Percentiles rank a stretch among this genome's conserved stretches.
Conservation (phyloP, 1,140 invertebrate species). For the Apis cerana region DNA sequence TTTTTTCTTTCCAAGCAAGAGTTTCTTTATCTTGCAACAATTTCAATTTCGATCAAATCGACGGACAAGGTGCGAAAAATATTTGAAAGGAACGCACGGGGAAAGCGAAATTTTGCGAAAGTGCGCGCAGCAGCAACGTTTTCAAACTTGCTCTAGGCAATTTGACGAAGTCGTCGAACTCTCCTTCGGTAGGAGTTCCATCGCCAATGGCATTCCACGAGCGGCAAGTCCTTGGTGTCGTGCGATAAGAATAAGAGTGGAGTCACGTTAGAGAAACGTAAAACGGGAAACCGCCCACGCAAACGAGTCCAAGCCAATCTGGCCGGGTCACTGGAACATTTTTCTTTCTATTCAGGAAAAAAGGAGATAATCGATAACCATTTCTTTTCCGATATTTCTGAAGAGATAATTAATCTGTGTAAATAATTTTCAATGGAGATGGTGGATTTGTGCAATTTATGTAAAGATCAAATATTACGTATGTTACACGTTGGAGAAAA, state of each 20-base stretch:
- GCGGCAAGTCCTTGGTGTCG: conserved; percentile 26
- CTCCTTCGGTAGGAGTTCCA: conserved; percentile 40
- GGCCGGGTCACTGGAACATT: not conserved
- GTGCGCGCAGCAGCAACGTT: conserved; percentile 51
- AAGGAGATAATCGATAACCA: not conserved
- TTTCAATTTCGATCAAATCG: too few species aligned
- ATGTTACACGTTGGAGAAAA: too few species aligned
- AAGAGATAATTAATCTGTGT: too few species aligned
- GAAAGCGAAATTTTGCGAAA: conserved; percentile 63
- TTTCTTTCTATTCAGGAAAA: not conserved
- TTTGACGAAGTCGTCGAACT: conserved; percentile 61
- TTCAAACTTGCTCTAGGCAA: conserved; percentile 52
- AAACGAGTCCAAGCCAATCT: conserved; percentile 16
- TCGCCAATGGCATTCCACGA: conserved; percentile 41
- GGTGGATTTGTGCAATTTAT: too few species aligned
- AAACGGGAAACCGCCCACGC: conserved; percentile 60
- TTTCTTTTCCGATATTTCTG: too few species aligned
- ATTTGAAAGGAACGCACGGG: not conserved
- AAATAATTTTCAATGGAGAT: too few species aligned
- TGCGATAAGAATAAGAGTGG: conserved; percentile 59
- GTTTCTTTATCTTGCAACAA: too few species aligned
- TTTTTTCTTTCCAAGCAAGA: too few species aligned
- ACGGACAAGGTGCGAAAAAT: too few species aligned
- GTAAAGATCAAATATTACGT: too few species aligned
- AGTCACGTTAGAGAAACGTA: conserved; percentile 46